phyloP scores from a whole-genome alignment of 92 coral and sea anemone species.

The Plumapathes pennacea region DNA sequence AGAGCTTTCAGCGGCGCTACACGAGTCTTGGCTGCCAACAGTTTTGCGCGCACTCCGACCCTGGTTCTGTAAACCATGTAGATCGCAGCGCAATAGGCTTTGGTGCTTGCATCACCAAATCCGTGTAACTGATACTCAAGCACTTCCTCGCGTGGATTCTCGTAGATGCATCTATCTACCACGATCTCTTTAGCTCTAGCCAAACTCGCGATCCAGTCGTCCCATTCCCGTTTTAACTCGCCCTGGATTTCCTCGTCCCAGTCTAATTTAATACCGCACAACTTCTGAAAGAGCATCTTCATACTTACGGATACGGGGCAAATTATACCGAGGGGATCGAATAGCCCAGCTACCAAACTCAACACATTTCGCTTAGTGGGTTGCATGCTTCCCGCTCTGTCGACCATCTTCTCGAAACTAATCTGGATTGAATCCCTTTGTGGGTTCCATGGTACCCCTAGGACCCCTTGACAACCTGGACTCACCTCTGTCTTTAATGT shows the following conservation, averaged over 20 bases:
- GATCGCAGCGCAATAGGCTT: conserved; percentile 46
- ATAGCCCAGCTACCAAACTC: conserved; percentile 31
- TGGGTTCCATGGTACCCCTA: conserved; percentile 40
- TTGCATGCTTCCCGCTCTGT: conserved; percentile 10
- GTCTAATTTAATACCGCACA: conserved; percentile 15
- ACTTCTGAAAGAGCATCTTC: conserved; percentile 21
- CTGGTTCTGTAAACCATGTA: conserved; percentile 14
- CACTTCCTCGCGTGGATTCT: conserved; percentile 13
- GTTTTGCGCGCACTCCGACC: conserved; percentile 1
- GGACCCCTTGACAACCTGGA: conserved; percentile 20
- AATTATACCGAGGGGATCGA: conserved; percentile 36
- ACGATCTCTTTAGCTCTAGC: conserved; percentile 10
- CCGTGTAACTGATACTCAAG: conserved; percentile 34
- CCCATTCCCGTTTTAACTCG: conserved; percentile 10
- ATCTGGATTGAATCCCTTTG: conserved; percentile 34
- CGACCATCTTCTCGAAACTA: conserved; percentile 18
- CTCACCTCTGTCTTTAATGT: conserved; percentile 13
- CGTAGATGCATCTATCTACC: conserved; percentile 33
- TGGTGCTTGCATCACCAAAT: conserved; percentile 33
- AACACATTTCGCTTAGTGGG: conserved; percentile 45
- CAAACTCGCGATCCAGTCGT: conserved; percentile 23
- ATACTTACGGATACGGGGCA: conserved; percentile 8
- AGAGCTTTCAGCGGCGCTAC: conserved; percentile 59
- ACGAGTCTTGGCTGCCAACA: conserved; percentile 51
- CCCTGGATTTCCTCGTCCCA: conserved; percentile 41